Evolutionary conservation across 2,113 vertebrate species (phyloP).

Genomic region (Conger conger): DNA sequence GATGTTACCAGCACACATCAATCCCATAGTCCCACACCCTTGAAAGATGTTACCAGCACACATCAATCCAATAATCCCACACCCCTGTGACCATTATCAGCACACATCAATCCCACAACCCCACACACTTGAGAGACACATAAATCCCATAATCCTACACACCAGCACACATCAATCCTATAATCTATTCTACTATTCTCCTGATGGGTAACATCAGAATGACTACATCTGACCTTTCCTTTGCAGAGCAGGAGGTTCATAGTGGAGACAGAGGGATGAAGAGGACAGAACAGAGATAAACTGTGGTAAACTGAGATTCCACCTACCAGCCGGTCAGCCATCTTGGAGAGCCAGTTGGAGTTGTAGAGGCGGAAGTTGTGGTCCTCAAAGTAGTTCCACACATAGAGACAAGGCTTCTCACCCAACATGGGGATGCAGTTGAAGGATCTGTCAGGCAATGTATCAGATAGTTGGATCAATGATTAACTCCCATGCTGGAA

Average conservation of each 20-base stretch:
- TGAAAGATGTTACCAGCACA: too few relatives aligned
- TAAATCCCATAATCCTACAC: constrained; percentile 50
- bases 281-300: neutral
- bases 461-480: too few relatives aligned
- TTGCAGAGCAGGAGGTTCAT: too few relatives aligned
- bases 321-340: constrained; percentile 84
- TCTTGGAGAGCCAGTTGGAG: constrained; percentile 83
- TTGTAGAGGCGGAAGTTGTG: constrained; percentile 82
- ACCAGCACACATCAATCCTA: too few relatives aligned
- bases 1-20: constrained; percentile 22
- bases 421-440: constrained; percentile 73
- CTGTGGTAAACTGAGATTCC: neutral
- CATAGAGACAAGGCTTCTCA: constrained; percentile 78
- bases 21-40: constrained; percentile 57
- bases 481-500: too few relatives aligned
- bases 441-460: constrained; percentile 71
- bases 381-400: constrained; percentile 89
- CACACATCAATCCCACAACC: too few relatives aligned
- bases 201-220: too few relatives aligned
- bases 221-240: too few relatives aligned
- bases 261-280: neutral
- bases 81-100: too few relatives aligned
- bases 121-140: constrained; percentile 15
- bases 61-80: neutral
- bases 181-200: neutral